These are phyloP conservation scores for Odontamblyopus rebecca DNA, from an alignment of 2,797 vertebrate genomes.

Conservation along the genomic window DNA sequence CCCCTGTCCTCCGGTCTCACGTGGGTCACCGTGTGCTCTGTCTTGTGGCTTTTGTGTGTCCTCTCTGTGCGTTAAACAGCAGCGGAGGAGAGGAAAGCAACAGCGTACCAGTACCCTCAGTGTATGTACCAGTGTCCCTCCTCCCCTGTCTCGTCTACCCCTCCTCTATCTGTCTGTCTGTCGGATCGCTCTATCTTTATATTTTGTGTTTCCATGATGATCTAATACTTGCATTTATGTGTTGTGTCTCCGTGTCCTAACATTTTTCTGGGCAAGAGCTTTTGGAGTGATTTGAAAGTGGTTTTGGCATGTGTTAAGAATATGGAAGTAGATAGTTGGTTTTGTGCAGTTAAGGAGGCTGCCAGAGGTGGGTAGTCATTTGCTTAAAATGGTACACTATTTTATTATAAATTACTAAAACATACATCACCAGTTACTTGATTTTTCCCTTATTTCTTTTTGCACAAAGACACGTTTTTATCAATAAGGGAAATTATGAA, in stretches of 20 bases:
- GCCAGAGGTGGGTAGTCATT: conserved; percentile 9
- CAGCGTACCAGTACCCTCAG: conserved; percentile 89
- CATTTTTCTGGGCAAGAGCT: conserved; percentile 16
- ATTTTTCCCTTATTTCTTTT: too few species aligned
- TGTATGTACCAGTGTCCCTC: conserved; percentile 85
- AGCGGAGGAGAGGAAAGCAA: conserved; percentile 92
- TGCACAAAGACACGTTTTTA: too few species aligned
- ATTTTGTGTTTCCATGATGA: conserved; percentile 8
- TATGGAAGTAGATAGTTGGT: conserved; percentile 20
- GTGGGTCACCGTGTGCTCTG: conserved; percentile 53
- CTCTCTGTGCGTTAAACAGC: conserved; percentile 79
- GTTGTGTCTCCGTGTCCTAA: conserved; percentile 38
- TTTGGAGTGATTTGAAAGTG: background rate
- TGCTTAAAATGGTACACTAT: background rate
- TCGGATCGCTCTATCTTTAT: conserved; percentile 5
- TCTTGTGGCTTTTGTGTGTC: conserved; percentile 63
- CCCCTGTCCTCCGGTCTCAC: conserved; percentile 27
- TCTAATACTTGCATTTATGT: background rate
- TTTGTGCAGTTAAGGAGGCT: conserved; percentile 30
- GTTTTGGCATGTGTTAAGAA: conserved; percentile 48
- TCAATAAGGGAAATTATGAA: too few species aligned
- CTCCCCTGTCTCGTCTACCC: conserved; percentile 52
- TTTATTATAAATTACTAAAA: too few species aligned
- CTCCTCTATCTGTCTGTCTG: background rate
- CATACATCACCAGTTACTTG: too few species aligned